These are phyloP conservation scores for Sympetrum striolatum DNA, from an alignment of 2,888 invertebrate species.

Conservation along the genomic window DNA sequence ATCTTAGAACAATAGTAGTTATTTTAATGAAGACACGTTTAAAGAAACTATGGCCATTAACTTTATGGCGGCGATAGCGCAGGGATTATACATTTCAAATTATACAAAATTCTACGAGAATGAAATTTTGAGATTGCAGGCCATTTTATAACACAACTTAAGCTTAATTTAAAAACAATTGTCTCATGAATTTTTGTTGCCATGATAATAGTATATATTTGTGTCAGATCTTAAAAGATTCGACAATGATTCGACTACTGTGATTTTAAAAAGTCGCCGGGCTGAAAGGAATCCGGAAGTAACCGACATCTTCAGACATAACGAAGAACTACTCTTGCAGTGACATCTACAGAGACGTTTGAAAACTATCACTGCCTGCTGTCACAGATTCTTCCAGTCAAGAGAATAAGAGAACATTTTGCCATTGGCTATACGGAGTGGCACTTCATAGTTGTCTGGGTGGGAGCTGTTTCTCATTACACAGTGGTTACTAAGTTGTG, in stretches of 20 bases:
- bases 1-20: no score
- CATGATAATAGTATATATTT: no score
- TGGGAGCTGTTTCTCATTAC: background rate
- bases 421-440: background rate
- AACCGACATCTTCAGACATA: background rate
- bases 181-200: no score
- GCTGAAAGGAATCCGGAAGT: background rate
- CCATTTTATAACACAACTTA: no score
- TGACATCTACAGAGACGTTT: background rate
- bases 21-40: no score
- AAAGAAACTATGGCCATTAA: no score
- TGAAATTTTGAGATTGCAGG: no score
- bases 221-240: background rate
- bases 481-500: background rate
- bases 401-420: background rate
- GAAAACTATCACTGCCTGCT: background rate
- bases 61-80: no score
- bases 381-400: background rate
- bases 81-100: no score
- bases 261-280: background rate
- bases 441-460: background rate
- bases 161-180: no score
- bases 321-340: background rate
- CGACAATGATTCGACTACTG: background rate
- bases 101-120: no score